Evolutionary conservation across 2,113 vertebrate genomes (phyloP), one percentile per base, ranked within the genome.

Genomic region (Lynx canadensis): DNA sequence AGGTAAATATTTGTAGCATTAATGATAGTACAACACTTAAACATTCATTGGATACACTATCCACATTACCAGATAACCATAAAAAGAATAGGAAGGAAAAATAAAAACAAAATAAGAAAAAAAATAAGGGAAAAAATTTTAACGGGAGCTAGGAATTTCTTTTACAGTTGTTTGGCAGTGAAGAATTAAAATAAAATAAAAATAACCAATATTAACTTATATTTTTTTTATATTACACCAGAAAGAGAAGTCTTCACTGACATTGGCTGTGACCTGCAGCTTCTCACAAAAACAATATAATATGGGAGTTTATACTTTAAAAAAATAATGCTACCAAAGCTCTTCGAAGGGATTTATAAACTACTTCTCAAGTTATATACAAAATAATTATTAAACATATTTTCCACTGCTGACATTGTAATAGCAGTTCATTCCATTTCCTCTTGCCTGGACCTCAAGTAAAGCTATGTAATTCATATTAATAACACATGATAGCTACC

Each of bases 101-200:
- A 93, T 19, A 80, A 68, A 92, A 95, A 81, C 11, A 95, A 76
- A 36, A 29, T 31, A 93, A 93, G 31, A 41, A 86, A 45, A 85
- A 63, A 87, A 63, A 65, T 41, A 92, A 82, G 82, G n/a, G 33
- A 66, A 60, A 60, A 90, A 93, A 52, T 81, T 74, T 84, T 91
- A 83, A 57, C 33, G 4, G 7, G 6, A 92, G 7, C 63, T 36
- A 65, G 78, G 4, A 88, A 85, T 82, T 86, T 50, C 45, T 76
- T 86, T 86, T 57, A 38, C 82, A 87, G 89, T 93, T 97, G 36
- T 82, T 90, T 88, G 18, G 16, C 66, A 95, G 93, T n/a, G 2
- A 3, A 81, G 36, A 94, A 16, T 91, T 96, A 60, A 93, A 96
- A 82, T 94, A 60, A 97, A 95, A 92, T 55, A 60, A 69, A 96